A percentile compares a stretch with the other conserved stretches of the same genome.
Evolutionary conservation across 1,140 invertebrate genomes (phyloP).

Genomic region (Cotesia typhae): DNA sequence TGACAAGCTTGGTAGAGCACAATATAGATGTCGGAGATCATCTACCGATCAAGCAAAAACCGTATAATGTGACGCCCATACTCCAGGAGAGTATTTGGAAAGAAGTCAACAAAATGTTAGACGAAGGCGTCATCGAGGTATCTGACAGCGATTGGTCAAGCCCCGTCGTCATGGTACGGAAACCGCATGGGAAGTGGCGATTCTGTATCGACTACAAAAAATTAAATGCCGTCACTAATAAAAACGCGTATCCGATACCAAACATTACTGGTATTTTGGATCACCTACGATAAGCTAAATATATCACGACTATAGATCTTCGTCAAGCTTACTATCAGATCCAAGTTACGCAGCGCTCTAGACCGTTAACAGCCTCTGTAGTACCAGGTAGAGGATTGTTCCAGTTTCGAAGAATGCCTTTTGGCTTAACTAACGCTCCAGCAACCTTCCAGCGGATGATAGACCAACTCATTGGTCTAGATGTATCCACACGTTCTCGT

Average conservation of each 20-base stretch:
- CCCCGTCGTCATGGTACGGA: constrained; percentile 48
- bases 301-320: constrained; percentile 45
- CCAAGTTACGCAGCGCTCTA: too few species aligned
- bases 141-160: constrained; percentile 43
- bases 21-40: constrained; percentile 44
- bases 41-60: constrained; percentile 43
- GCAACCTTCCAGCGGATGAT: too few species aligned
- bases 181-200: constrained; percentile 43
- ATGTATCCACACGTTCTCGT: too few species aligned
- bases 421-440: too few species aligned
- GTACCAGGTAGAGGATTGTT: too few species aligned
- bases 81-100: too few species aligned
- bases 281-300: constrained; percentile 35
- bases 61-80: constrained; percentile 43
- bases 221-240: constrained; percentile 46
- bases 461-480: too few species aligned
- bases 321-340: too few species aligned
- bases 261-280: constrained; percentile 41
- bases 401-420: too few species aligned
- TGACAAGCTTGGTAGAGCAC: constrained; percentile 42
- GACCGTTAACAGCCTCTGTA: too few species aligned
- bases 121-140: constrained; percentile 42
- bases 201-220: constrained; percentile 52
- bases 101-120: constrained; percentile 38
- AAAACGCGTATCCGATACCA: constrained; percentile 49